Evolutionary conservation across 2,113 vertebrate species (phyloP), one percentile per base, ranked within the genome.

Genomic region (Phrynosoma blainvillii): DNA sequence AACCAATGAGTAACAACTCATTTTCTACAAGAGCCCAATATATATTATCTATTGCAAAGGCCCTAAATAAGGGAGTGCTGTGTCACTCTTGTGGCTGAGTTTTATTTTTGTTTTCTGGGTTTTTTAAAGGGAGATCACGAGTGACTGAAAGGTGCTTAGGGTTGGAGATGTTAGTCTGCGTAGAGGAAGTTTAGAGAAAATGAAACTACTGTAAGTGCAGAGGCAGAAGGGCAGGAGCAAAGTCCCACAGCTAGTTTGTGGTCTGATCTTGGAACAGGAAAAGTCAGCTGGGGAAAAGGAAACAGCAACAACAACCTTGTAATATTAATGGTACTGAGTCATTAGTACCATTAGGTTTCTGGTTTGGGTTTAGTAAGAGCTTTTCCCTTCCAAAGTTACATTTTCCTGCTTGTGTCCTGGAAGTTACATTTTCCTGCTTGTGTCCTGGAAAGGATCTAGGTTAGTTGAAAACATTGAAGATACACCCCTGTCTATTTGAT

Each of bases 181-280:
- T 84, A 84, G 66, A 84, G 82, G 82, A 84, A 71, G 42, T 84
- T 79, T 59, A 59, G 30, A 20, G 27, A 32, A 36, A 32, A 32
- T 3, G 23, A 18, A 6, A 5, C 8, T 59, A 6, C 36, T 36
- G 36, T 36, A 36, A 32, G 52, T n/a, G 20, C 80, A 66, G 5
- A n/a, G 65, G 11, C 21, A 30, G 0, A 13, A 56, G n/a, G 59
- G 7, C 3, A 7, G 42, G 81, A n/a, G 65, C 13, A 30, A 20
- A 66, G 40, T 70, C 13, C 20, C 2, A 42, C 25, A 25, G 36
- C 36, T 70, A 30, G 23, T 83, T 80, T n/a, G 20, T 80, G 42
- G 30, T 84, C 25, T 71, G 14, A 47, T 42, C 25, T 42, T 62
- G 40, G 62, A 82, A 23, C 56, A 82, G 5, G 59, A 27, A 59